These are phyloP conservation scores for Drosophila hydei DNA, from an alignment of 1,140 invertebrate species.

Conservation along the genomic window DNA sequence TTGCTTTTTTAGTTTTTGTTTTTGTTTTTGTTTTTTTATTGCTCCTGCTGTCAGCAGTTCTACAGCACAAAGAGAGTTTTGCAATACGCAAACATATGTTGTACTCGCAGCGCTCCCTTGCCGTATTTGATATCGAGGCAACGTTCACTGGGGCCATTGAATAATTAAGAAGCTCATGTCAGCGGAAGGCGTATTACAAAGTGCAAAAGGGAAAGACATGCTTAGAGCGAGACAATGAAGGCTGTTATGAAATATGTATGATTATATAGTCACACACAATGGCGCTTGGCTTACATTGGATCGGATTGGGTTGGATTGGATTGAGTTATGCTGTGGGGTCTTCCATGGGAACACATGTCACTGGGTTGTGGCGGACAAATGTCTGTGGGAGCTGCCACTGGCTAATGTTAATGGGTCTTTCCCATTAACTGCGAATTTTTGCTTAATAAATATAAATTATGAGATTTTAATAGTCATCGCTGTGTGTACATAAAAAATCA, in stretches of 20 bases:
- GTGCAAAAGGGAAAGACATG: background rate
- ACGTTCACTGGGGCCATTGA: conserved; percentile 43
- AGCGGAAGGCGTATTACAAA: conserved; percentile 47
- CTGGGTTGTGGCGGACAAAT: conserved; percentile 43
- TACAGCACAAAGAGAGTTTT: conserved; percentile 56
- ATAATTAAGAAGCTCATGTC: conserved; percentile 60
- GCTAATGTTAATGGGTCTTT: conserved; percentile 26
- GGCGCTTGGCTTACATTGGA: conserved; percentile 21
- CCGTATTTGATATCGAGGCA: conserved; percentile 44
- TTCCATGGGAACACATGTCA: conserved; percentile 50
- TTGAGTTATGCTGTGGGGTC: conserved; percentile 1
- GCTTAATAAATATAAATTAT: conserved; percentile 57
- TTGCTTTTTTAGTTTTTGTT: conserved; percentile 43
- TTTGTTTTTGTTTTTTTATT: conserved; percentile 10
- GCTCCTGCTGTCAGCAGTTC: conserved; percentile 57
- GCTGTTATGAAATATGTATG: conserved; percentile 74
- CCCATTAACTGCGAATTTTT: conserved; percentile 14
- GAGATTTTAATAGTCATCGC: conserved; percentile 60
- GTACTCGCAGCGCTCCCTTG: conserved; percentile 9
- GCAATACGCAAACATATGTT: conserved; percentile 59
- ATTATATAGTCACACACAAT: conserved; percentile 44
- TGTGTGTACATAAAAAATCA: background rate
- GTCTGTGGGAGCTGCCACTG: conserved; percentile 47
- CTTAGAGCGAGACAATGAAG: conserved; percentile 22
- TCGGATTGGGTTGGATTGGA: background rate